Evolutionary conservation across 2,797 vertebrate species (phyloP).

Genomic region (Micropoecilia bifurca): DNA sequence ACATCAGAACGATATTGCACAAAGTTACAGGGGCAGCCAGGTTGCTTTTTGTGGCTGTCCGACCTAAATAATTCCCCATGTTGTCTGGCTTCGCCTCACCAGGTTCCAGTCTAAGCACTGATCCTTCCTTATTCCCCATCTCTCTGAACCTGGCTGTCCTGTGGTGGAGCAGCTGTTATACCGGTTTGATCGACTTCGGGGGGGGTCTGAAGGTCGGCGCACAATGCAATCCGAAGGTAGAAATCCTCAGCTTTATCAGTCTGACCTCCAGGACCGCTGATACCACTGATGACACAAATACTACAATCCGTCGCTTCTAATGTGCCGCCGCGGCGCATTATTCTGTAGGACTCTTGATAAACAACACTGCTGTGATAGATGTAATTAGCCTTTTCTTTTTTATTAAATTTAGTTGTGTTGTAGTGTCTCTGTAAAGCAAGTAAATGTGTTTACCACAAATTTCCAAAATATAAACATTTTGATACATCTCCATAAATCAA

Average conservation of each 20-base stretch:
- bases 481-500: background rate
- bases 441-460: background rate
- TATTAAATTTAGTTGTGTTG: background rate
- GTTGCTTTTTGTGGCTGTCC: slow-evolving; percentile 10
- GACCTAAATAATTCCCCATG: slow-evolving; percentile 41
- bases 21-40: slow-evolving; percentile 45
- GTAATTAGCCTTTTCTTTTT: slow-evolving; percentile 15
- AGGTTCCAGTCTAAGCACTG: slow-evolving; percentile 60
- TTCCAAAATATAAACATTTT: background rate
- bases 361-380: slow-evolving; percentile 16
- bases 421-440: background rate
- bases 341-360: slow-evolving; percentile 31
- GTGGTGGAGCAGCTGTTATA: slow-evolving; percentile 61
- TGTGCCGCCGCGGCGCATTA: slow-evolving; percentile 19
- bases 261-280: slow-evolving; percentile 81
- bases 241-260: slow-evolving; percentile 82
- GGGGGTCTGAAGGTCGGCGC: slow-evolving; percentile 76
- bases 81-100: slow-evolving; percentile 46
- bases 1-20: slow-evolving; percentile 16
- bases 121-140: slow-evolving; percentile 70
- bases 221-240: slow-evolving; percentile 75
- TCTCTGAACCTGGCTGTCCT: slow-evolving; percentile 68
- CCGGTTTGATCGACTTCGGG: slow-evolving; percentile 79
- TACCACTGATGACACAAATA: slow-evolving; percentile 74
- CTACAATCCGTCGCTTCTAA: slow-evolving; percentile 41